Evolutionary conservation across 1,140 invertebrate species (phyloP).

Genomic region (Muscidifurax raptorellus): DNA sequence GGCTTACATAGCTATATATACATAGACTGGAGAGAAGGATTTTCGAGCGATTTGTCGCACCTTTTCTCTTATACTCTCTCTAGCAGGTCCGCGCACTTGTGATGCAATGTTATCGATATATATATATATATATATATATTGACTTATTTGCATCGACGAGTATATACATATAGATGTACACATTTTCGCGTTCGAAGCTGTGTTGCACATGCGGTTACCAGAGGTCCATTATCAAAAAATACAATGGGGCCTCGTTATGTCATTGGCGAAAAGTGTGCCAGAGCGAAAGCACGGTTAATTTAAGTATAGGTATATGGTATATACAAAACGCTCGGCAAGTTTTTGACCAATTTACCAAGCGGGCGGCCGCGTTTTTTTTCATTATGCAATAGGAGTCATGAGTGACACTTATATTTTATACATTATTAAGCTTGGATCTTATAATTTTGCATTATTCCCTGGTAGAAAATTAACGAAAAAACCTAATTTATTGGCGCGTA

Average conservation of each 20-base stretch:
- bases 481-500: too few species aligned
- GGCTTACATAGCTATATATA: background rate
- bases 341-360: slow-evolving; percentile 20
- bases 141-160: slow-evolving; percentile 11
- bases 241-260: background rate
- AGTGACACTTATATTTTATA: background rate
- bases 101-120: background rate
- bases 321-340: background rate
- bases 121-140: background rate
- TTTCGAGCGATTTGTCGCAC: slow-evolving; percentile 43
- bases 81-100: background rate
- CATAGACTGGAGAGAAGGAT: slow-evolving; percentile 33
- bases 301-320: background rate
- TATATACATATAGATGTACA: slow-evolving; percentile 19
- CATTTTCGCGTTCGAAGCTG: background rate
- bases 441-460: too few species aligned
- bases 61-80: background rate
- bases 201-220: too few species aligned
- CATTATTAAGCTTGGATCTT: background rate
- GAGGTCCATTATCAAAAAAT: slow-evolving; percentile 14
- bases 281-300: slow-evolving; percentile 19
- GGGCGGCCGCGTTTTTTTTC: background rate
- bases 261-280: background rate
- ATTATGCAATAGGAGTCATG: slow-evolving; percentile 1
- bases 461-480: too few species aligned